These are phyloP conservation scores for Australoheros scitulus DNA, from an alignment of 2,113 vertebrate species.

Conservation along the genomic window DNA sequence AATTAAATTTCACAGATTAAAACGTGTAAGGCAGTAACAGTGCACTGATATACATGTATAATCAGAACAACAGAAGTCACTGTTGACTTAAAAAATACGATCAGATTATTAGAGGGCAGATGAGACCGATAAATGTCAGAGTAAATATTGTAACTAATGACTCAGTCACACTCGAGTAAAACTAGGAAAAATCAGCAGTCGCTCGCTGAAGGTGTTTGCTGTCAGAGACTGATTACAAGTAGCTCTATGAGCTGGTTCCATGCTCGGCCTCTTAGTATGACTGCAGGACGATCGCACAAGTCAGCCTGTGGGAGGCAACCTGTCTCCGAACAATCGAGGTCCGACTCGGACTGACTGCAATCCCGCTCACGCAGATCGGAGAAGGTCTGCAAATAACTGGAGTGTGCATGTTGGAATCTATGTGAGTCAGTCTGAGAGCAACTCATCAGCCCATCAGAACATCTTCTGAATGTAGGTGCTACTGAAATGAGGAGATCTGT, in stretches of 20 bases:
- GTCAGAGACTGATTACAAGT: not conserved
- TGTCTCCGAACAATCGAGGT: not conserved
- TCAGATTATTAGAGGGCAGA: fast-evolving
- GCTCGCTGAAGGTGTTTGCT: not conserved
- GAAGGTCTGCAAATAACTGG: not conserved
- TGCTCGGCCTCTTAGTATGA: no score
- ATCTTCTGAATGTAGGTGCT: not conserved
- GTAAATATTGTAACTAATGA: not conserved
- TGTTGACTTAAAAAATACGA: not conserved
- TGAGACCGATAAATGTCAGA: not conserved
- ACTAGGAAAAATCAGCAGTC: not conserved
- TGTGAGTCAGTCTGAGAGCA: not conserved
- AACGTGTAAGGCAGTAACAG: no score
- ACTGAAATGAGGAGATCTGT: no score
- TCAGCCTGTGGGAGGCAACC: not conserved
- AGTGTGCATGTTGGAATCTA: no score
- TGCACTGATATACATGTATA: not conserved
- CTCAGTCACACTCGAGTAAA: not conserved
- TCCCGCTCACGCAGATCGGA: no score
- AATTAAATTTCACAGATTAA: not conserved
- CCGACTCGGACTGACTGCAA: fast-evolving
- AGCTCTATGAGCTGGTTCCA: not conserved
- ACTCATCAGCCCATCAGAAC: not conserved
- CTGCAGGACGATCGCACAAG: not conserved
- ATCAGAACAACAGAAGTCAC: not conserved